phyloP scores from a whole-genome alignment of 2,113 vertebrate species.

The Dinomys branickii region DNA sequence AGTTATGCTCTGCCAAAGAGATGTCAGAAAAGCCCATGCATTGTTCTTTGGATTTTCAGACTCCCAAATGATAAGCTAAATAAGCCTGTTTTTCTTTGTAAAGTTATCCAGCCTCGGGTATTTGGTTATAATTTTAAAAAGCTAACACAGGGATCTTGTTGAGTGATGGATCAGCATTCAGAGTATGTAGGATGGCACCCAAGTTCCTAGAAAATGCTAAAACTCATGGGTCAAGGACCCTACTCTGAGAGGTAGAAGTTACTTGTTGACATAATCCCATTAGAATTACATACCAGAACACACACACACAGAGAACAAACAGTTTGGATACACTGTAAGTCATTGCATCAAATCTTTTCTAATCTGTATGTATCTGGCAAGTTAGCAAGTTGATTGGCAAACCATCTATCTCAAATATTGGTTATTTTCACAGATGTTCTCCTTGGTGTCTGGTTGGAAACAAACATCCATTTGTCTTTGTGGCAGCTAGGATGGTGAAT shows the following conservation, averaged over 20 bases:
- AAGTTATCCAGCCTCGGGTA: not conserved
- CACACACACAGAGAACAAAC: not conserved
- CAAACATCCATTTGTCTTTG: constrained; percentile 70
- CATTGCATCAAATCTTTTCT: constrained; percentile 45
- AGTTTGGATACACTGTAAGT: not conserved
- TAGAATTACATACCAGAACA: not conserved
- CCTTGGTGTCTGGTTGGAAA: constrained; percentile 56
- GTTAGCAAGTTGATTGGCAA: constrained; percentile 58
- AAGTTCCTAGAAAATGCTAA: not conserved
- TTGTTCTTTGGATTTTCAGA: not conserved
- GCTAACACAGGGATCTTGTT: not conserved
- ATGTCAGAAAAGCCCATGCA: not conserved
- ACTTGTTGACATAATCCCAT: not conserved
- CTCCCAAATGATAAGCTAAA: not conserved
- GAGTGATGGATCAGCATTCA: not conserved
- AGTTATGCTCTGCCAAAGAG: not conserved
- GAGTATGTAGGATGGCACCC: not conserved
- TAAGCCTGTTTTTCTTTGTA: not conserved
- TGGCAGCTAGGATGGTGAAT: constrained; percentile 55
- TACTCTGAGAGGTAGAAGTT: not conserved
- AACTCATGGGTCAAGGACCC: not conserved
- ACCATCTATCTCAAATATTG: constrained; percentile 72
- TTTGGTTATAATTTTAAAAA: not conserved
- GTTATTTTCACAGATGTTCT: constrained; percentile 71
- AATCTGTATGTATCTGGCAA: constrained; percentile 59